These are phyloP conservation scores for Microtus oregoni DNA, from an alignment of 2,113 vertebrate species.

Conservation along the genomic window DNA sequence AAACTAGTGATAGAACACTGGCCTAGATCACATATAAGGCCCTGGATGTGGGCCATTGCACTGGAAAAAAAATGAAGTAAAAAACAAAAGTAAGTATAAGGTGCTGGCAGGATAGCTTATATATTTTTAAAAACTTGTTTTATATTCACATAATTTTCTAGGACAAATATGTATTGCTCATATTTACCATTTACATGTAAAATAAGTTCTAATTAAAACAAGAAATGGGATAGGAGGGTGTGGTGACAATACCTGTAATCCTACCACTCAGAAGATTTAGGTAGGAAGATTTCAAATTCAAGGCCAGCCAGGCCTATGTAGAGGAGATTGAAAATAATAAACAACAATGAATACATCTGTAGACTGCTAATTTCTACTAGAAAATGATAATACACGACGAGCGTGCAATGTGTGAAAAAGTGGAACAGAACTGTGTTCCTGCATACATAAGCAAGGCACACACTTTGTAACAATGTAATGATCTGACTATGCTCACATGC, in stretches of 20 bases:
- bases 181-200: constrained; percentile 43
- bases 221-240: not conserved
- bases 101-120: not conserved
- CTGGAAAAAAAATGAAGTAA: not conserved
- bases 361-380: not conserved
- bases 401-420: not conserved
- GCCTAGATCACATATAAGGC: not conserved
- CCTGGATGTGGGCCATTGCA: not conserved
- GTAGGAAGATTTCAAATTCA: not conserved
- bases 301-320: not conserved
- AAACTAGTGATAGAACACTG: not conserved
- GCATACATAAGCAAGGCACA: not conserved
- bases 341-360: not conserved
- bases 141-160: constrained; percentile 55
- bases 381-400: not conserved
- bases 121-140: not conserved
- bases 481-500: not conserved
- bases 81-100: not conserved
- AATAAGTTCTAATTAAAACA: constrained; percentile 59
- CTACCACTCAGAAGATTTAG: not conserved
- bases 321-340: not conserved
- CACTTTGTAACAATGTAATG: not conserved
- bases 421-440: not conserved
- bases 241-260: not conserved
- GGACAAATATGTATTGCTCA: not conserved